phyloP scores from a whole-genome alignment of 1,140 invertebrate species.

The Atta cephalotes region DNA sequence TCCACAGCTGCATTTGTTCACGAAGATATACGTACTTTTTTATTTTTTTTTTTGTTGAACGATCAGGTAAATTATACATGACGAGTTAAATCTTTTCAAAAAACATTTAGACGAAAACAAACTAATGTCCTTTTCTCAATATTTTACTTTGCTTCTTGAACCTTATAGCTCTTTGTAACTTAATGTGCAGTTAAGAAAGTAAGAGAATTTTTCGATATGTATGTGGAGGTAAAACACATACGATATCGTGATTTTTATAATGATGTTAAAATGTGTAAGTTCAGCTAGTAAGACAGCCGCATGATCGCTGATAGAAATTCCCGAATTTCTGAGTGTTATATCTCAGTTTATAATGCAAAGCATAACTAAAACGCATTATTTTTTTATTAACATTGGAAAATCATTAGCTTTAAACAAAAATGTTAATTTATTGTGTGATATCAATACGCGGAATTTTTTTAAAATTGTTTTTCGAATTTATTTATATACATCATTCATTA shows the following conservation, averaged over 20 bases:
- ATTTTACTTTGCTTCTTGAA: conserved; percentile 4
- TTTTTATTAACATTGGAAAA: not conserved
- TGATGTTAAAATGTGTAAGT: not conserved
- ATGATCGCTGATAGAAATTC: not conserved
- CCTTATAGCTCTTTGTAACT: conserved; percentile 1
- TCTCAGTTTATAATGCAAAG: not conserved
- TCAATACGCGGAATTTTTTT: not conserved
- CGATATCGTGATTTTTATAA: conserved; percentile 18
- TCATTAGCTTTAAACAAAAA: conserved; percentile 13
- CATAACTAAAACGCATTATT: not conserved
- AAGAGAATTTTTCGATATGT: not conserved
- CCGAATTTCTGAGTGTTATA: conserved; percentile 13
- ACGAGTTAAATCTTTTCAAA: not conserved
- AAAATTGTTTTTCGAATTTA: not conserved
- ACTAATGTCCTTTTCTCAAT: not conserved
- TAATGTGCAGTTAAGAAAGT: not conserved
- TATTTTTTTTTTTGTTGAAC: not conserved
- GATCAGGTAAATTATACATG: not conserved
- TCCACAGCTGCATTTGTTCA: not conserved
- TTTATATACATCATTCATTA: not conserved
- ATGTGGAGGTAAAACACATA: not conserved
- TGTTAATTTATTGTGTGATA: conserved; percentile 6
- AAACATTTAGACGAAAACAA: not conserved
- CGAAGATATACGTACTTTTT: not conserved
- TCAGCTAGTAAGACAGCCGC: not conserved